These are phyloP conservation scores for Pseudomyrmex pallidus DNA, from an alignment of 1,140 invertebrate genomes.

Conservation along the genomic window DNA sequence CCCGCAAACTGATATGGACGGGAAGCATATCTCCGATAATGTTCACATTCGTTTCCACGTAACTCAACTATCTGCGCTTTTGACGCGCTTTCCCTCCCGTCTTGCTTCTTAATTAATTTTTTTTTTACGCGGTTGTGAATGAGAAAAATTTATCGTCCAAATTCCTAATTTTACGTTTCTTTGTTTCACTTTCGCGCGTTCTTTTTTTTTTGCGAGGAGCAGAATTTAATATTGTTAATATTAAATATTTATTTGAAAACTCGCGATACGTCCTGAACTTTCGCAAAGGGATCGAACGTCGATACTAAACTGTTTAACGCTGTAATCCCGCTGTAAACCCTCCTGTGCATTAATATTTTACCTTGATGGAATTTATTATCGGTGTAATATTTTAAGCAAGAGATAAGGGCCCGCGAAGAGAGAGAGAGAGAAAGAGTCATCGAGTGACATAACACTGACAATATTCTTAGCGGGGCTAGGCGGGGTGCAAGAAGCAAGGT, in stretches of 20 bases:
- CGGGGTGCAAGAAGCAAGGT: slow-evolving; percentile 8
- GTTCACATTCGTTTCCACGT: background rate
- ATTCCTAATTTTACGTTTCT: background rate
- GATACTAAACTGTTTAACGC: too few species aligned
- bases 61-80: background rate
- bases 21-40: slow-evolving; percentile 14
- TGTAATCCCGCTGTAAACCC: too few species aligned
- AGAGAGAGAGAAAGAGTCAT: background rate
- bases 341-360: too few species aligned
- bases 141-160: background rate
- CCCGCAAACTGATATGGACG: slow-evolving; percentile 50
- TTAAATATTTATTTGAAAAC: too few species aligned
- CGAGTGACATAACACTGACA: slow-evolving; percentile 64
- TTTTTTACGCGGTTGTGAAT: background rate
- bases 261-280: too few species aligned
- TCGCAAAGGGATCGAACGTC: too few species aligned
- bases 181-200: background rate
- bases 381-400: too few species aligned
- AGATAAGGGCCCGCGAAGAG: background rate
- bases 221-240: too few species aligned
- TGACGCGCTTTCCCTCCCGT: too few species aligned
- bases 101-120: too few species aligned
- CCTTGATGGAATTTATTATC: too few species aligned
- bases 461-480: slow-evolving; percentile 46
- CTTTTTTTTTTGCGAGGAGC: too few species aligned